Evolutionary conservation across 1,140 invertebrate species (phyloP).

Genomic region (Protaetia brevitarsis): DNA sequence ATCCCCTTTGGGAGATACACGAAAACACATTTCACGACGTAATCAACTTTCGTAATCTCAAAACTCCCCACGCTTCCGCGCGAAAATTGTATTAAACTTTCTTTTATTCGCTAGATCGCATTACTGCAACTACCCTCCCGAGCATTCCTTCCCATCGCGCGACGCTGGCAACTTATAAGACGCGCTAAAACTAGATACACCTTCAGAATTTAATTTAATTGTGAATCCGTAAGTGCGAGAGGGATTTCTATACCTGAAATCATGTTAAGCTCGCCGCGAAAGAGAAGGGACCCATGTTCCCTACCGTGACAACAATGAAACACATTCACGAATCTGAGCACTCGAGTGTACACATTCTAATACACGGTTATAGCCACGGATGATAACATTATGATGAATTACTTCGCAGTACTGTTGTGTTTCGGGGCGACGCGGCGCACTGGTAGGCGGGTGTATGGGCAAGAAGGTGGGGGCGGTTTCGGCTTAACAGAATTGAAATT

Average conservation of each 20-base stretch:
- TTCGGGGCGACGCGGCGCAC: not conserved
- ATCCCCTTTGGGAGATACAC: not conserved
- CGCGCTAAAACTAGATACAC: slow-evolving; percentile 4
- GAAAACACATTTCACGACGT: not conserved
- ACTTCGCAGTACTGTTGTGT: slow-evolving; percentile 4
- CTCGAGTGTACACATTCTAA: slow-evolving; percentile 15
- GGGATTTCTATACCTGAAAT: slow-evolving; percentile 8
- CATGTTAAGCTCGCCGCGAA: not conserved
- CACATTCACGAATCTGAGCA: slow-evolving; percentile 10
- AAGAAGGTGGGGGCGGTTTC: slow-evolving; percentile 4
- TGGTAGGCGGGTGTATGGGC: not conserved
- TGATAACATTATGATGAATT: slow-evolving; percentile 17
- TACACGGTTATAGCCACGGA: not conserved
- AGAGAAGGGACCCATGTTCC: not conserved
- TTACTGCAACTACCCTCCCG: not conserved
- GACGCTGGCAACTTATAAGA: not conserved
- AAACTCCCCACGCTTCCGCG: not conserved
- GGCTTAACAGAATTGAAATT: not conserved
- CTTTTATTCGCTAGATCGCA: not conserved
- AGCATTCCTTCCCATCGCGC: not conserved
- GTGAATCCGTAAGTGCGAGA: slow-evolving; percentile 1
- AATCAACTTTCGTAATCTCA: not conserved
- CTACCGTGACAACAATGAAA: not conserved
- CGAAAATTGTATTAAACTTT: not conserved
- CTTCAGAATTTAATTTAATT: slow-evolving; percentile 16